These are phyloP conservation scores for Nibea albiflora DNA, from an alignment of 2,113 vertebrate genomes.

Conservation along the genomic window DNA sequence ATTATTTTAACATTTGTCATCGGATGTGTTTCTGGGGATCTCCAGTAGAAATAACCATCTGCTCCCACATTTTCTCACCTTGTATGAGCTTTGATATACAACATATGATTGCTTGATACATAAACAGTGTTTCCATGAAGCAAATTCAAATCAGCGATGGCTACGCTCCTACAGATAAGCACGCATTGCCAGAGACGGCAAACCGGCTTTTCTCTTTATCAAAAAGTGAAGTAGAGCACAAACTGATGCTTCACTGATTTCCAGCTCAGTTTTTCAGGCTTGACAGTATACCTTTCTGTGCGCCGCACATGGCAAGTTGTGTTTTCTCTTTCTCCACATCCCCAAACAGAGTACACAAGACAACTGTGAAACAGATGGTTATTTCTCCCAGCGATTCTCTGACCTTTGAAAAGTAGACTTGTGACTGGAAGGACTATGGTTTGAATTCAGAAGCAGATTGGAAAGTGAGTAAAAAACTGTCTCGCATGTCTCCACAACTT, in stretches of 20 bases:
- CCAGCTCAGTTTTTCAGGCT: conserved; percentile 14
- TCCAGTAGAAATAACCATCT: conserved; percentile 3
- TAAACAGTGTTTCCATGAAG: conserved; percentile 19
- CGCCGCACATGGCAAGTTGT: conserved; percentile 43
- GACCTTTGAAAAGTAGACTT: conserved; percentile 62
- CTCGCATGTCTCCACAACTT: conserved; percentile 5
- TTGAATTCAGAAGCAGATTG: conserved; percentile 50
- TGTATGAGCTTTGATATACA: conserved; percentile 19
- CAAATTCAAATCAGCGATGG: conserved; percentile 32
- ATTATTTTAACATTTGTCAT: conserved; percentile 19
- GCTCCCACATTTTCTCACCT: conserved; percentile 19
- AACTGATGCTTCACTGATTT: conserved; percentile 54
- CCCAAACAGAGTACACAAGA: conserved; percentile 53
- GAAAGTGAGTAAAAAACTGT: conserved; percentile 41
- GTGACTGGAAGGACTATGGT: conserved; percentile 52
- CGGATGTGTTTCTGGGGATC: neutral
- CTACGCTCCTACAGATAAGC: conserved; percentile 12
- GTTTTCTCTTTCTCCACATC: conserved; percentile 53
- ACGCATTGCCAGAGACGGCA: conserved; percentile 12
- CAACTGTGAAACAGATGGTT: conserved; percentile 65
- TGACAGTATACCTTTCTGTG: conserved; percentile 49
- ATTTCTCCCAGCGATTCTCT: conserved; percentile 52
- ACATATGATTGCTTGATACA: conserved; percentile 21
- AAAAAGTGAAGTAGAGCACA: conserved; percentile 43
- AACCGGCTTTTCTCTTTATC: conserved; percentile 43